Percentiles rank a stretch among this genome's conserved stretches.
These are phyloP conservation scores for Zelostemma sp. DNA, from an alignment of 1,140 invertebrate species.

Conservation along the genomic window DNA sequence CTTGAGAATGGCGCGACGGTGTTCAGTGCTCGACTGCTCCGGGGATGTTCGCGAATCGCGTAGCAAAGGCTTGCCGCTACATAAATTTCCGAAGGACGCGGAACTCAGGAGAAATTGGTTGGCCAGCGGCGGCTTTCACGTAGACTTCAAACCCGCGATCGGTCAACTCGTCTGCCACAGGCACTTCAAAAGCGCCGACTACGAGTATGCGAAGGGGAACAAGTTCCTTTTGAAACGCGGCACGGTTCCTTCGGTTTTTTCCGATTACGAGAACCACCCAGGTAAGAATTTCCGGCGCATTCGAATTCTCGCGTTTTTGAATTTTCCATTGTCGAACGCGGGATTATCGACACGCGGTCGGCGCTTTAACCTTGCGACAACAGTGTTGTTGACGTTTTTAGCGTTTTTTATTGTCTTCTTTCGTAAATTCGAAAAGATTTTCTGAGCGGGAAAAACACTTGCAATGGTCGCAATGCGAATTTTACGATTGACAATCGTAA, in stretches of 20 bases:
- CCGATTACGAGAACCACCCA: constrained; percentile 60
- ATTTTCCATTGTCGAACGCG: too few species aligned
- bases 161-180: constrained; percentile 74
- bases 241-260: constrained; percentile 69
- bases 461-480: too few species aligned
- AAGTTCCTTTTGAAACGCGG: constrained; percentile 73
- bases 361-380: too few species aligned
- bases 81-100: constrained; percentile 71
- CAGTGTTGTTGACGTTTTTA: too few species aligned
- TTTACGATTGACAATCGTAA: too few species aligned
- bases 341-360: too few species aligned
- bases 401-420: too few species aligned
- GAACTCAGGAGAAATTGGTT: constrained; percentile 68
- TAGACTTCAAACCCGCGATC: constrained; percentile 70
- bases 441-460: too few species aligned
- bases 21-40: constrained; percentile 62
- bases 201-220: constrained; percentile 73
- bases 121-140: constrained; percentile 66
- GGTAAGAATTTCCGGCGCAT: constrained; percentile 17
- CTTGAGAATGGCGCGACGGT: constrained; percentile 64
- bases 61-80: constrained; percentile 70
- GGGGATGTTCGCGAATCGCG: constrained; percentile 59
- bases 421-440: too few species aligned
- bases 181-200: constrained; percentile 75
- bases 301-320: too few species aligned